Conservation (phyloP, 2,113 vertebrate species). For the Dicerorhinus sumatrensis region DNA sequence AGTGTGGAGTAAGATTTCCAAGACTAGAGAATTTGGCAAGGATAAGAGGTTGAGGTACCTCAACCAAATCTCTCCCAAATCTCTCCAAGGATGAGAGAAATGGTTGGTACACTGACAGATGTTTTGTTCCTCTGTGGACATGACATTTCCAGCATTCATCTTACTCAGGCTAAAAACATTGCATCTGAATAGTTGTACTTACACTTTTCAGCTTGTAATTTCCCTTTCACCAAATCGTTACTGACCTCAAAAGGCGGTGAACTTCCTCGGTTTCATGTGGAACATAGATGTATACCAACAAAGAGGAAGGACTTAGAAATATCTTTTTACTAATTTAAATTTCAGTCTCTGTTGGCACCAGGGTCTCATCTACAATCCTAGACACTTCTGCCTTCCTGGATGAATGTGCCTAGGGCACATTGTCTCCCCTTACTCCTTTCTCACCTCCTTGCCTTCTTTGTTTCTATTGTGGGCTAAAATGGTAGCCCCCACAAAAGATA, state of each 20-base stretch:
- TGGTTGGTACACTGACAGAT: neutral
- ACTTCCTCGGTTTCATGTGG: neutral
- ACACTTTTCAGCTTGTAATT: constrained; percentile 26
- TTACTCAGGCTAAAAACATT: neutral
- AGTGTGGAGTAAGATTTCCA: neutral
- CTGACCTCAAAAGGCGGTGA: neutral
- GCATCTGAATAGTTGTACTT: neutral
- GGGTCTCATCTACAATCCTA: neutral
- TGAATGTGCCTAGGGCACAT: neutral
- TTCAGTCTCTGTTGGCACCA: neutral
- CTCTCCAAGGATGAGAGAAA: neutral
- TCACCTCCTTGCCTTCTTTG: neutral
- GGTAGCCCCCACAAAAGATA: neutral
- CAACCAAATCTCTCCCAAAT: neutral
- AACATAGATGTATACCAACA: neutral
- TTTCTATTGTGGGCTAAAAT: neutral
- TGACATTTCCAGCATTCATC: constrained; percentile 32
- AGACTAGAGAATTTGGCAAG: neutral
- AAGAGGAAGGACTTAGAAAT: neutral
- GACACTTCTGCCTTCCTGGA: neutral
- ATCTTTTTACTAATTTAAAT: neutral
- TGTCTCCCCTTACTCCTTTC: neutral
- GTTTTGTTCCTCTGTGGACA: neutral
- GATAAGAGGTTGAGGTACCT: neutral
- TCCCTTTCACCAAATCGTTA: constrained; percentile 4